Conservation (phyloP, 2,113 vertebrate species). For the Limanda limanda region DNA sequence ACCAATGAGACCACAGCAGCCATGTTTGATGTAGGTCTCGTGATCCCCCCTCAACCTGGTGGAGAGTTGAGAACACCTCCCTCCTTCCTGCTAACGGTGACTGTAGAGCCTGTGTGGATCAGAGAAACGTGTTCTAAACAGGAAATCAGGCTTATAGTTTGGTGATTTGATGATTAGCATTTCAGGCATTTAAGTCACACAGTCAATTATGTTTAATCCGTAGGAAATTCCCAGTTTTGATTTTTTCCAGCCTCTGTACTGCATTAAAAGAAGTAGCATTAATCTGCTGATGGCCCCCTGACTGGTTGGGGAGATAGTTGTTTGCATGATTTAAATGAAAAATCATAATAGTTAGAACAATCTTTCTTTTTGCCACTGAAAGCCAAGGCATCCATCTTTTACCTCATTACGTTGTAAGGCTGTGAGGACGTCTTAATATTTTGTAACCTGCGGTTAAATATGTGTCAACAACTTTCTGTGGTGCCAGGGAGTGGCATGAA, state of each 20-base stretch:
- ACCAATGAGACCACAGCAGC: constrained; percentile 25
- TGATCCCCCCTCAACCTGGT: constrained; percentile 38
- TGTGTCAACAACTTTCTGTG: background rate
- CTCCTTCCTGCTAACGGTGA: constrained; percentile 25
- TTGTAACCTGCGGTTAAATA: background rate
- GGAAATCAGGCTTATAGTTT: background rate
- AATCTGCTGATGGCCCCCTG: background rate
- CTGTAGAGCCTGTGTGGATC: constrained; percentile 23
- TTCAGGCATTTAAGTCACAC: constrained; percentile 31
- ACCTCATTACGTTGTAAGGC: background rate
- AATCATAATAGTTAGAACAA: too few species aligned
- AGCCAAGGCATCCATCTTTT: too few species aligned
- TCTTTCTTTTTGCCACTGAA: too few species aligned
- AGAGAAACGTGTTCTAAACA: constrained; percentile 33
- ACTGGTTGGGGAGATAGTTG: too few species aligned
- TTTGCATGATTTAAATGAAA: too few species aligned
- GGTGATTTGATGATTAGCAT: constrained; percentile 44
- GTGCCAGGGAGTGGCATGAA: background rate
- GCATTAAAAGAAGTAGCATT: constrained; percentile 10
- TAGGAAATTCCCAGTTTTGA: constrained; percentile 33
- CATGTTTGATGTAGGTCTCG: constrained; percentile 52
- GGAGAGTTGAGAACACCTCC: constrained; percentile 7
- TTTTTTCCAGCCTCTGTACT: constrained; percentile 15
- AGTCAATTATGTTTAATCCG: constrained; percentile 43
- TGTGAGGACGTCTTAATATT: background rate